Evolutionary conservation across 92 coral and sea anemone genomes (phyloP).

Genomic region (Zoanthus sociatus): DNA sequence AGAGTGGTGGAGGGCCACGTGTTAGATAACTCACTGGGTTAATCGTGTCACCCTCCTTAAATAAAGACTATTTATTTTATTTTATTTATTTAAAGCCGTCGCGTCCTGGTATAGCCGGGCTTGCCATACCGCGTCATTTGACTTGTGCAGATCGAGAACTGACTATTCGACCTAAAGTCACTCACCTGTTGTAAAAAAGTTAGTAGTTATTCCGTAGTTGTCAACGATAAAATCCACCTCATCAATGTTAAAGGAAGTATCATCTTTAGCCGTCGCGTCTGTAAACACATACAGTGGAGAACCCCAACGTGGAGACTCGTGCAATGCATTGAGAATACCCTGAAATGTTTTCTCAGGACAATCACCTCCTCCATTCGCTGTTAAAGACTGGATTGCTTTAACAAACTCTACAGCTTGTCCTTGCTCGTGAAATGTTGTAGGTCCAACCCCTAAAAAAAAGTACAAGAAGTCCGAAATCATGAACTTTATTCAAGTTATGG

Average conservation of each 20-base stretch:
- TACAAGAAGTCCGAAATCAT: too few relatives aligned
- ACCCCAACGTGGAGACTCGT: constrained; percentile 72
- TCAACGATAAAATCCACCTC: constrained; percentile 51
- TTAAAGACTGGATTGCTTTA: constrained; percentile 62
- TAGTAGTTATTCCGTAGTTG: constrained; percentile 69
- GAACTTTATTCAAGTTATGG: too few relatives aligned
- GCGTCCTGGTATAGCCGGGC: too few relatives aligned
- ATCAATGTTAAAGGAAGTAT: constrained; percentile 62
- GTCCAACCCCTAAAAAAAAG: not conserved
- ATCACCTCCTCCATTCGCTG: constrained; percentile 83
- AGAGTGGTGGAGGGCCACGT: too few relatives aligned
- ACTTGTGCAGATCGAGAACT: not conserved
- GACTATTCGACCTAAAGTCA: not conserved
- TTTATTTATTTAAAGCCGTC: too few relatives aligned
- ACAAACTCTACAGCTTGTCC: constrained; percentile 63
- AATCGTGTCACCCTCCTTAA: too few relatives aligned
- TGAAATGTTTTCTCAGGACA: constrained; percentile 81
- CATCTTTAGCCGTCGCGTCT: constrained; percentile 90
- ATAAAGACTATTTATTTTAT: too few relatives aligned
- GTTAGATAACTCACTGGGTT: too few relatives aligned
- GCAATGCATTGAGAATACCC: constrained; percentile 77
- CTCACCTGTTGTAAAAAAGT: constrained; percentile 83
- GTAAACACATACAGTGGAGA: constrained; percentile 96
- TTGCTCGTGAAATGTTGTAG: not conserved
- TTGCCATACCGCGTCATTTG: too few relatives aligned